Evolutionary conservation across 2,888 invertebrate genomes (phyloP), one percentile per base, ranked within the genome.

Genomic region (Bibio marci): DNA sequence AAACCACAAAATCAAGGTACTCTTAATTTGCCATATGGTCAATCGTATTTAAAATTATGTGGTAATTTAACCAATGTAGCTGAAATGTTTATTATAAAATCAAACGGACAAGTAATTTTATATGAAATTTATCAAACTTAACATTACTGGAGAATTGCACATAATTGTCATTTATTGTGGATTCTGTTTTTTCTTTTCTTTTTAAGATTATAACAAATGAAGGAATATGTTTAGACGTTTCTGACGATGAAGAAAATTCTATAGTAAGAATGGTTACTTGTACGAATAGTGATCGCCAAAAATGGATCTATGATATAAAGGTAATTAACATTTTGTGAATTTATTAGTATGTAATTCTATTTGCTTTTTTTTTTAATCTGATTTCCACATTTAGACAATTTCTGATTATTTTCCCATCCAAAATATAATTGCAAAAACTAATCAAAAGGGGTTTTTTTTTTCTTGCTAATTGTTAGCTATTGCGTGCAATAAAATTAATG

Each of bases 201-300:
- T 28, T 28, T 22, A n/a, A 47, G 53, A 52, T 90, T 37, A 87
- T 87, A 82, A 81, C 80, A 0, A 87, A 91, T 52, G 90, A 90
- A 55, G 83, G 82, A 7, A 66, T 88, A 5, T 91, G 91, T 49
- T 62, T 91, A 41, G 86, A 90, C 19, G 10, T 22, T 6, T 11
- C 22, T 7, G 36, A n/a, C 13, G 26, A 31, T 18, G 30, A 32
- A 3, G 53, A 56, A 12, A 45, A 45, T 7, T 51, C 57, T 6
- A 55, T 57, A 44, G 51, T 59, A 1, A 52, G 58, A 44, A 43
- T 62, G 15, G 48, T 53, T n/a, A 53, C 50, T 26, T 62, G 62
- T 42, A 43, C 48, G 7, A 43, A 46, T 19, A 54, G 53, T 28
- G 25, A 47, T 3, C 51, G 56, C 26, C 62, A 62, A 37, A 26